A percentile compares a stretch with the other conserved stretches of the same genome.
Conservation (phyloP, 2,888 invertebrate species). For the Rhyacophila evoluta region DNA sequence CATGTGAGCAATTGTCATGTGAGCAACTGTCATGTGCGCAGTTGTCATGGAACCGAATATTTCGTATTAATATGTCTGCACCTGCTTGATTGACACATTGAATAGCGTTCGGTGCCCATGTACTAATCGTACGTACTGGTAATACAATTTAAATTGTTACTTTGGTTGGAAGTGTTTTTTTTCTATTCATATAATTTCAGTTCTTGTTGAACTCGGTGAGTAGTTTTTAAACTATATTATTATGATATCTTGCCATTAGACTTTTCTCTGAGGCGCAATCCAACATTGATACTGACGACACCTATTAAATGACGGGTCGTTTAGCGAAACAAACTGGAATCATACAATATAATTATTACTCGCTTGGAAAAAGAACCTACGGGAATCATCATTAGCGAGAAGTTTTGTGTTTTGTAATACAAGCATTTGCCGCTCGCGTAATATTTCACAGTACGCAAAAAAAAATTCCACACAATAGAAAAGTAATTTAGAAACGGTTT, state of each 20-base stretch:
- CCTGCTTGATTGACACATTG: no score
- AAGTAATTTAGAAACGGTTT: background rate
- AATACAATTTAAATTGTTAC: background rate
- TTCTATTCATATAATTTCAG: background rate
- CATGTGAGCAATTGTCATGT: no score
- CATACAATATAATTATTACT: background rate
- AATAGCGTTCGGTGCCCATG: no score
- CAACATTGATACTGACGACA: background rate
- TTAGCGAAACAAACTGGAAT: background rate
- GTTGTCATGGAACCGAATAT: no score
- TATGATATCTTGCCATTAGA: background rate
- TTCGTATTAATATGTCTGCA: no score
- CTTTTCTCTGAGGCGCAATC: background rate
- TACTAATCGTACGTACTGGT: no score
- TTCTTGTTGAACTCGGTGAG: background rate
- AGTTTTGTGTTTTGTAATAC: conserved; percentile 11
- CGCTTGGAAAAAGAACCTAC: background rate
- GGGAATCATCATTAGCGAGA: background rate
- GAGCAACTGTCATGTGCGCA: no score
- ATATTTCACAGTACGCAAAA: background rate
- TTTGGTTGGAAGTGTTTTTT: background rate
- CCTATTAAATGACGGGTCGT: background rate
- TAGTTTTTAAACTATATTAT: background rate
- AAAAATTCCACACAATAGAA: background rate
- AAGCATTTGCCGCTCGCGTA: background rate